Evolutionary conservation across 2,113 vertebrate species (phyloP), one percentile per base, ranked within the genome.

Genomic region (Mugil cephalus): DNA sequence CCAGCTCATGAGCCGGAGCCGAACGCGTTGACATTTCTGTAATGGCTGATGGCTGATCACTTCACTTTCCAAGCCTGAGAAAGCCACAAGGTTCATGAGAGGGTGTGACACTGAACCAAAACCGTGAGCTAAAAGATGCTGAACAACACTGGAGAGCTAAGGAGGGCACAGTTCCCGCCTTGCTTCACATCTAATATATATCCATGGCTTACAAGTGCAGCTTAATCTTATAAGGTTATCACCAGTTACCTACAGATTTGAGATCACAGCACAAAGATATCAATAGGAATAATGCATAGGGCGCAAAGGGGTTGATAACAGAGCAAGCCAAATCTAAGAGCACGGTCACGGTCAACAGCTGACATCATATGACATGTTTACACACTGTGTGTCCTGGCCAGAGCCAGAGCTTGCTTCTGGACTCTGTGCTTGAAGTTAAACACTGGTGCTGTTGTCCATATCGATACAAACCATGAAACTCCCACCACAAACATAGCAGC

Each of bases 321-420:
- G 63, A 56, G 10, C 13, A 6, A n/a, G n/a, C n/a, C n/a, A n/a
- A 64, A 54, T 55, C 7, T 11, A 24, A 45, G 13, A 30, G 24
- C 24, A 2, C 24, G 2, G 24, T 30, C 24, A 30, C 24, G 24
- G 24, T 69, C 43, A 47, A n/a, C n/a, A n/a, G n/a, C n/a, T n/a
- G n/a, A n/a, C n/a, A n/a, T n/a, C 61, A 73, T 34, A 61, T 73
- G 68, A 42, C 78, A 74, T 77, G 55, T 82, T 84, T 82, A 65
- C 72, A 70, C 50, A 74, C 59, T 51, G 42, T 70, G 13, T 48
- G 24, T 66, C 6, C 4, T 1, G 4, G 40, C 42, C 2, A 2
- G 13, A 54, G 68, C 66, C 65, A 61, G 45, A 17, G 7, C 60
- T 58, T 45, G 55, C 77, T 46, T 71, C 21, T 11, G 1, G 10